Percentiles rank a stretch among this genome's conserved stretches.
Evolutionary conservation across 2,888 invertebrate genomes (phyloP).

Genomic region (Dryadula phaetusa): DNA sequence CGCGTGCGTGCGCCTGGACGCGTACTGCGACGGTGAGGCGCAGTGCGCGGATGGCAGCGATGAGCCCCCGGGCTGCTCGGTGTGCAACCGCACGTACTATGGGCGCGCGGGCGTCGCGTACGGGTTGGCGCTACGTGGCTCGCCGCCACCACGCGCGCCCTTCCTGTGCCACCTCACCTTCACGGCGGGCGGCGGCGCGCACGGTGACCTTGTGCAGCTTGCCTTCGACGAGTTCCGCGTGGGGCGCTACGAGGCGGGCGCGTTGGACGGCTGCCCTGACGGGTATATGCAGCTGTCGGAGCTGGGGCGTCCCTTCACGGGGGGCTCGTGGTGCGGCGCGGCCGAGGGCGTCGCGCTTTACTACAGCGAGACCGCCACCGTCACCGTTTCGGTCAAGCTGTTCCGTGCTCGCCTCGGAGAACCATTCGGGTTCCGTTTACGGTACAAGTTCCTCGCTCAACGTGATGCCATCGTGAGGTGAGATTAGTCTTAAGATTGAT

Average conservation of each 20-base stretch:
- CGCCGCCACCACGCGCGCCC: constrained; percentile 91
- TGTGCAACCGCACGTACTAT: constrained; percentile 96
- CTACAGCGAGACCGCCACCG: constrained; percentile 95
- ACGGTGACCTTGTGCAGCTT: constrained; percentile 95
- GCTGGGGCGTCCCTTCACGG: constrained; percentile 93
- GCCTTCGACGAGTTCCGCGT: constrained; percentile 95
- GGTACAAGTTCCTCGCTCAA: constrained; percentile 92
- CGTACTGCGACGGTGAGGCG: constrained; percentile 92
- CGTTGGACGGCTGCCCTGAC: constrained; percentile 92
- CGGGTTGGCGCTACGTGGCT: constrained; percentile 89
- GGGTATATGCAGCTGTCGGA: constrained; percentile 95
- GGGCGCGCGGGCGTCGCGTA: constrained; percentile 93
- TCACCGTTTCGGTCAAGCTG: constrained; percentile 92
- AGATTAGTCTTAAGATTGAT: constrained; percentile 44
- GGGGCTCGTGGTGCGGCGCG: constrained; percentile 95
- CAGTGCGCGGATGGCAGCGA: constrained; percentile 95
- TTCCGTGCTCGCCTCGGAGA: constrained; percentile 88
- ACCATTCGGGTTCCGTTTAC: constrained; percentile 91
- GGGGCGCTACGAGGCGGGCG: constrained; percentile 90
- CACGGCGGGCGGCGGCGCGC: constrained; percentile 94
- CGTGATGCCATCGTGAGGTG: constrained; percentile 90
- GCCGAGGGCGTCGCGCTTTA: constrained; percentile 92
- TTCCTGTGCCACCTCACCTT: constrained; percentile 96
- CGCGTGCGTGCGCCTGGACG: constrained; percentile 92
- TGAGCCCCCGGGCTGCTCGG: constrained; percentile 92